Conservation (phyloP, 2,113 vertebrate genomes). For the Garra rufa region DNA sequence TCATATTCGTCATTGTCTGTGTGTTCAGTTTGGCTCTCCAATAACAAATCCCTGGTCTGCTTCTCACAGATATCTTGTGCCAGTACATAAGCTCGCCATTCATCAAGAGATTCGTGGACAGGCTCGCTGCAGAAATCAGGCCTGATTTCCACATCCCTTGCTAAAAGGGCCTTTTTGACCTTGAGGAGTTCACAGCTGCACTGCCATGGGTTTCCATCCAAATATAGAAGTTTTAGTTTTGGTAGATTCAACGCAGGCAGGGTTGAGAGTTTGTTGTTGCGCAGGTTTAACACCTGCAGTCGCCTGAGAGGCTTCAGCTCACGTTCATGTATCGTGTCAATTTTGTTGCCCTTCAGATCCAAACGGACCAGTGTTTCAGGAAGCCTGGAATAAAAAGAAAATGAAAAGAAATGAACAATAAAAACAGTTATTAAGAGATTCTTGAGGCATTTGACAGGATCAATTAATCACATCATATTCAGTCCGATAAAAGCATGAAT, state of each 20-base stretch:
- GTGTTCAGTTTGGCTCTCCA: slow-evolving; percentile 21
- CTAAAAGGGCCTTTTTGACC: slow-evolving; percentile 53
- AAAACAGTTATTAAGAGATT: neutral
- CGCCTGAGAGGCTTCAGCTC: slow-evolving; percentile 78
- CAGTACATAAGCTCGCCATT: slow-evolving; percentile 80
- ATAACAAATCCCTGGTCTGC: slow-evolving; percentile 51
- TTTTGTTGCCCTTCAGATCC: slow-evolving; percentile 83
- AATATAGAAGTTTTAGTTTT: slow-evolving; percentile 76
- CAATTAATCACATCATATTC: neutral
- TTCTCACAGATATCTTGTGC: slow-evolving; percentile 75
- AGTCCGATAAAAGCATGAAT: neutral
- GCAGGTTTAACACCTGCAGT: slow-evolving; percentile 84
- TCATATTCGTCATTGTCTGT: slow-evolving; percentile 76
- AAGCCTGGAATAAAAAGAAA: slow-evolving; percentile 69
- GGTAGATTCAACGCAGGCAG: slow-evolving; percentile 74
- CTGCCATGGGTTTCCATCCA: slow-evolving; percentile 85
- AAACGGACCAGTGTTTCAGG: slow-evolving; percentile 78
- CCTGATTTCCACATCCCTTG: slow-evolving; percentile 63
- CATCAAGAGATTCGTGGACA: slow-evolving; percentile 73
- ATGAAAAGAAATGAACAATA: neutral
- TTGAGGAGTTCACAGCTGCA: slow-evolving; percentile 81
- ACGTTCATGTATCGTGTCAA: slow-evolving; percentile 72
- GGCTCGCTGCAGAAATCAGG: slow-evolving; percentile 76
- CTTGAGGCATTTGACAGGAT: neutral
- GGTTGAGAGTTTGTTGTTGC: slow-evolving; percentile 80